Evolutionary conservation across 2,113 vertebrate genomes (phyloP).

Genomic region (Otis tarda): DNA sequence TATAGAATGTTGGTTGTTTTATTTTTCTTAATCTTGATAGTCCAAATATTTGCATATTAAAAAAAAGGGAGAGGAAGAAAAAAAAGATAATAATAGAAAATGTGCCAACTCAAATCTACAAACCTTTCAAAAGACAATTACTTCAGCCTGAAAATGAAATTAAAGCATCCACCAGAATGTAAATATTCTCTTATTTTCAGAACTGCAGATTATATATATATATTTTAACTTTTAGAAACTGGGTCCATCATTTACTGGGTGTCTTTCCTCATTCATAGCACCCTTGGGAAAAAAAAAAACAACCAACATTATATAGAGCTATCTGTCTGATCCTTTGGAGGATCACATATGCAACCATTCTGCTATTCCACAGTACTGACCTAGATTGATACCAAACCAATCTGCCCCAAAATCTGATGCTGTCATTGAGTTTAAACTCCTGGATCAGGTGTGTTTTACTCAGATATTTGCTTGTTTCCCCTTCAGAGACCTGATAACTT

Average conservation of each 20-base stretch:
- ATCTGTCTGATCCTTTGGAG: background rate
- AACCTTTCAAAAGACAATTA: background rate
- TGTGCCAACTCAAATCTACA: background rate
- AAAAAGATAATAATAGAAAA: background rate
- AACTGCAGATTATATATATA: background rate
- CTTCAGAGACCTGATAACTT: background rate
- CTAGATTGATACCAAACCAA: background rate
- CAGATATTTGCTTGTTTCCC: background rate
- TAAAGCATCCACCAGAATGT: background rate
- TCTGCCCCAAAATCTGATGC: background rate
- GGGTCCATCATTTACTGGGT: background rate
- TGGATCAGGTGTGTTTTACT: background rate
- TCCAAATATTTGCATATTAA: background rate
- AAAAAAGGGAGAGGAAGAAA: background rate
- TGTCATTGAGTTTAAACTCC: background rate
- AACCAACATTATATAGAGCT: too few species aligned
- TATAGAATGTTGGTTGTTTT: background rate
- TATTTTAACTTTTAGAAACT: background rate
- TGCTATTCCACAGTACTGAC: background rate
- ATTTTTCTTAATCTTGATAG: background rate
- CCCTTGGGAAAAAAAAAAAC: rapidly evolving
- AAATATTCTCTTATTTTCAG: background rate
- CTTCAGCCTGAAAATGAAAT: background rate
- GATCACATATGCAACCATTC: background rate
- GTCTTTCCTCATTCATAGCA: background rate